Conservation (phyloP, 2,888 invertebrate species). For the Lapara coniferarum region DNA sequence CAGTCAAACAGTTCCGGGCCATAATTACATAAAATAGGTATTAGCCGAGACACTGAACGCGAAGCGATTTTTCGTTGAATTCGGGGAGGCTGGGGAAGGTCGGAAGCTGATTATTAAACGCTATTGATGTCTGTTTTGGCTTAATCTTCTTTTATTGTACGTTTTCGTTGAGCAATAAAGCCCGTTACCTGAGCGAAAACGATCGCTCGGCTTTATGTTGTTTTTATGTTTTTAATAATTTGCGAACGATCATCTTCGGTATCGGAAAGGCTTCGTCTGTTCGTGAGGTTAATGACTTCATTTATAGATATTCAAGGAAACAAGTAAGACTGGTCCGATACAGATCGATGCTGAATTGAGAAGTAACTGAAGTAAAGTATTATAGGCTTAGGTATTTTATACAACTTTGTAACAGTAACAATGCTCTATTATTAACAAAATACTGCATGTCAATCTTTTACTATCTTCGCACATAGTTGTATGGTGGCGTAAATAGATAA, state of each 20-base stretch:
- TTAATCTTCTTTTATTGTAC: neutral
- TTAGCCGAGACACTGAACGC: neutral
- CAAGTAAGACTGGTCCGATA: neutral
- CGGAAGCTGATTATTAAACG: constrained; percentile 18
- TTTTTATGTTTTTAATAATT: constrained; percentile 47
- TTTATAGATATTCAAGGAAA: neutral
- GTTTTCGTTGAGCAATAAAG: neutral
- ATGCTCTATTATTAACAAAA: too few species aligned
- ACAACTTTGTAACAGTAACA: too few species aligned
- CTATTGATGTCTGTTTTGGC: constrained; percentile 12
- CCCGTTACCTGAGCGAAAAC: constrained; percentile 13
- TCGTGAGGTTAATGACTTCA: neutral
- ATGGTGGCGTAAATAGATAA: too few species aligned
- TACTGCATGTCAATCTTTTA: too few species aligned
- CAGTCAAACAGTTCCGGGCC: neutral
- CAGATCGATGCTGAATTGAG: neutral
- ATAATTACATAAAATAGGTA: neutral
- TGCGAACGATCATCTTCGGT: constrained; percentile 33
- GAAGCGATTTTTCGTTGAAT: neutral
- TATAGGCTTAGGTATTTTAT: too few species aligned
- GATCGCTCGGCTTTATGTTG: constrained; percentile 32
- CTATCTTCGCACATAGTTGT: too few species aligned
- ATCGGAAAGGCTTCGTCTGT: constrained; percentile 27
- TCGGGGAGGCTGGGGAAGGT: neutral
- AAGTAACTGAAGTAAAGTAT: too few species aligned